Conservation (phyloP, 2,888 invertebrate genomes). For the Liposcelis brunnea region DNA sequence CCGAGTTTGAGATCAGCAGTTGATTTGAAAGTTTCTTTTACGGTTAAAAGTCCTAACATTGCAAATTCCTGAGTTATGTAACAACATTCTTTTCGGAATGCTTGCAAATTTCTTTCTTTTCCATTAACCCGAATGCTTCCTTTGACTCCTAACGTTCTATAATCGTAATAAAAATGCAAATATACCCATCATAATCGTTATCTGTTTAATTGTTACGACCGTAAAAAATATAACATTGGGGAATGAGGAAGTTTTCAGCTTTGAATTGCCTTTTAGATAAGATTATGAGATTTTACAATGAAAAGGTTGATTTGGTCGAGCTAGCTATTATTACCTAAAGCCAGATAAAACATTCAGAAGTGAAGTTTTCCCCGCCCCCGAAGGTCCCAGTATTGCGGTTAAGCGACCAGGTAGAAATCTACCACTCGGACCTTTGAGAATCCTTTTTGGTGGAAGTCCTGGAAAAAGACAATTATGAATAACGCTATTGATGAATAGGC, state of each 20-base stretch:
- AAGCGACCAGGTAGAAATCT: slow-evolving; percentile 41
- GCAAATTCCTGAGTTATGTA: slow-evolving; percentile 40
- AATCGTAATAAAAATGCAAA: slow-evolving; percentile 18
- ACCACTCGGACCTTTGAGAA: slow-evolving; percentile 39
- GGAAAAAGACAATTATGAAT: slow-evolving; percentile 4
- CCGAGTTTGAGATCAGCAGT: slow-evolving; percentile 37
- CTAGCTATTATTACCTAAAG: slow-evolving; percentile 35
- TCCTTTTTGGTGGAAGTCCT: slow-evolving; percentile 21
- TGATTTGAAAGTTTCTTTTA: slow-evolving; percentile 36
- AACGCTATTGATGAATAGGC: no score
- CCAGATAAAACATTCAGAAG: slow-evolving; percentile 57
- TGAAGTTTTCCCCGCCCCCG: slow-evolving; percentile 61
- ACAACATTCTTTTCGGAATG: slow-evolving; percentile 57
- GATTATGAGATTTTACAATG: background rate
- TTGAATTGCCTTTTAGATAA: background rate
- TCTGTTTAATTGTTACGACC: background rate
- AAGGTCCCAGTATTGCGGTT: slow-evolving; percentile 49
- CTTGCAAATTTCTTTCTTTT: slow-evolving; percentile 41
- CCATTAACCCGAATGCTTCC: slow-evolving; percentile 63
- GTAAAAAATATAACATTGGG: background rate
- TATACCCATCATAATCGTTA: background rate
- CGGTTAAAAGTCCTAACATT: slow-evolving; percentile 36
- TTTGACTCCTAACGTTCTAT: slow-evolving; percentile 30
- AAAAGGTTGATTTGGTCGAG: background rate
- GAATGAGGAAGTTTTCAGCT: no score